Evolutionary conservation across 2,113 vertebrate genomes (phyloP).

Genomic region (Donacobius atricapilla): DNA sequence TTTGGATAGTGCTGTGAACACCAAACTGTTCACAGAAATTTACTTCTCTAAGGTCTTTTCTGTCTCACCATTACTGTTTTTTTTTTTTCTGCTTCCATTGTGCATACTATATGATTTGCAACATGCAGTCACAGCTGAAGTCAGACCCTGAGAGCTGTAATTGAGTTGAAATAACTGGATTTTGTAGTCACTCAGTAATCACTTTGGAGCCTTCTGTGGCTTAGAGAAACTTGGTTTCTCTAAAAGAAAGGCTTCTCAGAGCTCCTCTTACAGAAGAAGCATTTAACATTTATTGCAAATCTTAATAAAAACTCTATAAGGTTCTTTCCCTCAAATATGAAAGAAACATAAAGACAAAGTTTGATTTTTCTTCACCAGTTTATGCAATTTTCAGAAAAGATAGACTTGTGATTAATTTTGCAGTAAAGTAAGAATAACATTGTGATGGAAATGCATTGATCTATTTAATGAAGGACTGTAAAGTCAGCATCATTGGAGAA

Average conservation of each 20-base stretch:
- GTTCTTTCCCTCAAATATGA: background rate
- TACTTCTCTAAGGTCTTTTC: background rate
- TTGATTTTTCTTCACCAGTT: background rate
- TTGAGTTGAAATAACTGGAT: constrained; percentile 21
- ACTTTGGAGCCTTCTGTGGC: background rate
- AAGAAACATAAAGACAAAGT: background rate
- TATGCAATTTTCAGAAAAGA: background rate
- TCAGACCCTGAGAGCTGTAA: background rate
- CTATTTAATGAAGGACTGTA: constrained; percentile 21
- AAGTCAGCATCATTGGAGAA: constrained; percentile 8
- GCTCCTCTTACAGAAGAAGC: background rate
- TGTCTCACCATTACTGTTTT: background rate
- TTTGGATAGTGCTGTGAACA: background rate
- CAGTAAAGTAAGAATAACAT: constrained; percentile 29
- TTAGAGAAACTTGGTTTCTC: background rate
- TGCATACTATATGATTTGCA: constrained; percentile 2
- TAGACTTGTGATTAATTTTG: background rate
- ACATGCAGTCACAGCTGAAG: background rate
- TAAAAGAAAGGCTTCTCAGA: background rate
- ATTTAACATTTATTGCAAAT: background rate
- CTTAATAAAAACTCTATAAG: background rate
- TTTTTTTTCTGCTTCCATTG: background rate
- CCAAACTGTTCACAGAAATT: background rate
- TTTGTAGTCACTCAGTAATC: background rate
- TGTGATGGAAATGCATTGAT: constrained; percentile 14